Evolutionary conservation across 2,797 vertebrate genomes (phyloP).

Genomic region (Halcyon chelicuti): DNA sequence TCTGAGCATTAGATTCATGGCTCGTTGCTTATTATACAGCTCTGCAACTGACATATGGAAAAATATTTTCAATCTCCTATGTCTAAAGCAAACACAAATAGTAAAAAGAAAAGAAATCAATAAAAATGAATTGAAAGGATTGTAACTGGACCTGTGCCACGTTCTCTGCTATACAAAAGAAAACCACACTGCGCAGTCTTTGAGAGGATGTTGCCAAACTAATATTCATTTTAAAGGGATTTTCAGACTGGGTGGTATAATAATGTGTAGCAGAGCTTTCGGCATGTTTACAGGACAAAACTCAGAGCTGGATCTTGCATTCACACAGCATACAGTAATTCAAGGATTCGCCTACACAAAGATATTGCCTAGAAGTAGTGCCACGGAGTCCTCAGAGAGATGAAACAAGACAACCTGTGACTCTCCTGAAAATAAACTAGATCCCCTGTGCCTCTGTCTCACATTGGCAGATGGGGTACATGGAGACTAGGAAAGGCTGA

Average conservation of each 20-base stretch:
- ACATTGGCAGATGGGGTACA: background rate
- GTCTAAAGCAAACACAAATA: background rate
- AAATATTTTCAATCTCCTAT: background rate
- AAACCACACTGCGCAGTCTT: background rate
- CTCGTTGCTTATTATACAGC: background rate
- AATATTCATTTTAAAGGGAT: background rate
- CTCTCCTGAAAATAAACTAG: background rate
- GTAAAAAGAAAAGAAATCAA: background rate
- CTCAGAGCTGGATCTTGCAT: background rate
- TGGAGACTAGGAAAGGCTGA: background rate
- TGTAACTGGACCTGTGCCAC: background rate
- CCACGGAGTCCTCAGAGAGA: background rate
- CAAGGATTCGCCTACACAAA: background rate
- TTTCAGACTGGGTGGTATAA: background rate
- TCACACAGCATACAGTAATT: background rate
- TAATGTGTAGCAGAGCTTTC: background rate
- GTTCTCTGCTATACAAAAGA: background rate
- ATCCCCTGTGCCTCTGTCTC: background rate
- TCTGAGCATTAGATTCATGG: background rate
- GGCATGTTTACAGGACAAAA: background rate
- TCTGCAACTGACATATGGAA: background rate
- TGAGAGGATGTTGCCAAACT: background rate
- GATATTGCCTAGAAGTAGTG: background rate
- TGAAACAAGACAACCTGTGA: accelerated
- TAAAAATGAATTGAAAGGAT: background rate